Base-by-base conservation (phyloP, 2,888 invertebrate species). In the Laothoe populi region DNA sequence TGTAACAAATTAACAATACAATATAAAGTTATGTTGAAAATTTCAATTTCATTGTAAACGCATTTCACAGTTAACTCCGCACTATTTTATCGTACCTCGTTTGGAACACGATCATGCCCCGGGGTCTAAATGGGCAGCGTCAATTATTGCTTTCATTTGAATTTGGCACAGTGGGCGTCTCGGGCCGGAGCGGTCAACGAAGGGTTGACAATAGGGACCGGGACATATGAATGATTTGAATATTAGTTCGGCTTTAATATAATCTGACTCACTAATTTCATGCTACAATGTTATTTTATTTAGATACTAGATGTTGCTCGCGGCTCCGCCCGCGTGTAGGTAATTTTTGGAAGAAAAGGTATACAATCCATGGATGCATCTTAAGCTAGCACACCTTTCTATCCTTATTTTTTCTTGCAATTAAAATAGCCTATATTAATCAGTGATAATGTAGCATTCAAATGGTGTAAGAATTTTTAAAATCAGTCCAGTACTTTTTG, bases 101-200 rank as follows among this genome's bases (percentile, higher is more conserved):
- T 59, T 63, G 64, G 68, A 49, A 73, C 67, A 67, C 69, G 69
- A 70, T 74, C 74, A 77, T 73, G 77, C 72, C 78, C 72, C 72
- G 68, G 77, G 77, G 79, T 78, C 72, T 69, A 68, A 71, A 72
- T 76, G 82, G 84, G 78, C 83, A 84, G 79, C 78, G 81, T 82
- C 88, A 91, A 92, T 92, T 90, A 92, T 92, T 92, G 78, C 91
- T 86, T 92, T 92, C 92, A 90, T 92, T 92, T 92, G 83, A 83
- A 90, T 90, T 89, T 88, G 82, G 86, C 91, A 91, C 89, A 88
- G 77, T 77, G 80, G 80, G 78, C 77, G 77, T 77, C 78, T 78
- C 73, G 79, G 81, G 79, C 84, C 83, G 78, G 69, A 74, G 71
- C 72, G 75, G 74, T 70, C 76, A 64, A 64, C 67, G 73, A 81